These are phyloP conservation scores for Nylanderia fulva DNA, from an alignment of 1,140 invertebrate species.

Conservation along the genomic window DNA sequence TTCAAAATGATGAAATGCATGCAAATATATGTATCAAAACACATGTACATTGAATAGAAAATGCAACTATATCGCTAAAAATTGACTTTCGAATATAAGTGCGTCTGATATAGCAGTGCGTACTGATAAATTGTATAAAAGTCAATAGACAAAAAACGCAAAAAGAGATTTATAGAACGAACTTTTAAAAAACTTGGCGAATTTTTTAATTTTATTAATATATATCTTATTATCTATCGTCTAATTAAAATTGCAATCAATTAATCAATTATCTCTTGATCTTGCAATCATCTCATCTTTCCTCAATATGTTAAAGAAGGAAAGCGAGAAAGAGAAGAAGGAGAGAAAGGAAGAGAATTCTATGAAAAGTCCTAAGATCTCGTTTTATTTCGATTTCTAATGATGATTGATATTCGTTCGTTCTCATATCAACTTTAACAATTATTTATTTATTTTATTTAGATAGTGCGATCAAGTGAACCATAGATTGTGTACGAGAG, in stretches of 20 bases:
- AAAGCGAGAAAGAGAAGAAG: background rate
- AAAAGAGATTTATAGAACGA: background rate
- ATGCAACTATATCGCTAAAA: background rate
- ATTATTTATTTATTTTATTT: constrained; percentile 43
- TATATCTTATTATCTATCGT: constrained; percentile 1
- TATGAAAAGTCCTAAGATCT: constrained; percentile 11
- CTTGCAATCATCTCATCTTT: background rate
- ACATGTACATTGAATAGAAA: background rate
- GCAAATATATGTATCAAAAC: constrained; percentile 14
- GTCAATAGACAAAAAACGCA: background rate
- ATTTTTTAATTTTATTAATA: background rate
- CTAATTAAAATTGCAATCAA: constrained; percentile 16
- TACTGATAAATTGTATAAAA: background rate
- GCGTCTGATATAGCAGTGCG: background rate
- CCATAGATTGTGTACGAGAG: constrained; percentile 63
- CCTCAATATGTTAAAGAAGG: background rate
- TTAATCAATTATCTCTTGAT: background rate
- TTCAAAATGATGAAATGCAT: constrained; percentile 1
- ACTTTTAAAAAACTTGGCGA: background rate
- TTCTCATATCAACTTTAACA: constrained; percentile 34
- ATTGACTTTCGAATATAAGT: constrained; percentile 19
- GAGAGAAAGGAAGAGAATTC: background rate
- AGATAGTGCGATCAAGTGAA: constrained; percentile 49
- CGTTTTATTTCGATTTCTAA: constrained; percentile 25
- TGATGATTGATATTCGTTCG: constrained; percentile 1